phyloP scores from a whole-genome alignment of 1,140 invertebrate genomes.

The Nomia melanderi region DNA sequence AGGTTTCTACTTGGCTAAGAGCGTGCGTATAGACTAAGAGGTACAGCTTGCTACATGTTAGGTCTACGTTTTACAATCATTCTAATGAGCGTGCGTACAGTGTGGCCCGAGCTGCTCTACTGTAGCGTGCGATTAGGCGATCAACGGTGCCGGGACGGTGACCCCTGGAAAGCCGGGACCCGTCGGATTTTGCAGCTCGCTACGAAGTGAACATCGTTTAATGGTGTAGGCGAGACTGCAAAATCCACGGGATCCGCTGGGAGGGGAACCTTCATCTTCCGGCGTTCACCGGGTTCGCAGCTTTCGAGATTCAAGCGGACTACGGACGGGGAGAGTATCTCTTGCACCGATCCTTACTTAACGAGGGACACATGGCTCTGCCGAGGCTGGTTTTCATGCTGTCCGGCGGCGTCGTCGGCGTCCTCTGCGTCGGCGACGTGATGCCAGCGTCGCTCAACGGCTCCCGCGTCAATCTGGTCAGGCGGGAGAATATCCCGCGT shows the following conservation, averaged over 20 bases:
- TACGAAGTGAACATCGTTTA: background rate
- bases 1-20: background rate
- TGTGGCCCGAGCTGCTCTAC: background rate
- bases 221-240: background rate
- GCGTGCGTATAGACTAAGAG: background rate
- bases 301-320: conserved; percentile 14
- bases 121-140: conserved; percentile 4
- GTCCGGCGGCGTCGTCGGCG: conserved; percentile 76
- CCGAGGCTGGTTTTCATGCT: conserved; percentile 65
- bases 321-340: conserved; percentile 62
- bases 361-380: conserved; percentile 75
- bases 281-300: too few relatives aligned
- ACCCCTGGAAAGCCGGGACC: background rate
- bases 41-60: conserved; percentile 29
- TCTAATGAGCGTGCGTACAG: background rate
- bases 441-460: conserved; percentile 80
- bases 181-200: background rate
- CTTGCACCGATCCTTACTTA: conserved; percentile 77
- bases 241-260: background rate
- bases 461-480: conserved; percentile 91
- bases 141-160: background rate
- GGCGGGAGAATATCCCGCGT: conserved; percentile 95
- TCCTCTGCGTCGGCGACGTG: conserved; percentile 73
- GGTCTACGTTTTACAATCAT: background rate
- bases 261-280: background rate